phyloP scores from a whole-genome alignment of 2,888 invertebrate genomes.

The Andrena trimmerana region DNA sequence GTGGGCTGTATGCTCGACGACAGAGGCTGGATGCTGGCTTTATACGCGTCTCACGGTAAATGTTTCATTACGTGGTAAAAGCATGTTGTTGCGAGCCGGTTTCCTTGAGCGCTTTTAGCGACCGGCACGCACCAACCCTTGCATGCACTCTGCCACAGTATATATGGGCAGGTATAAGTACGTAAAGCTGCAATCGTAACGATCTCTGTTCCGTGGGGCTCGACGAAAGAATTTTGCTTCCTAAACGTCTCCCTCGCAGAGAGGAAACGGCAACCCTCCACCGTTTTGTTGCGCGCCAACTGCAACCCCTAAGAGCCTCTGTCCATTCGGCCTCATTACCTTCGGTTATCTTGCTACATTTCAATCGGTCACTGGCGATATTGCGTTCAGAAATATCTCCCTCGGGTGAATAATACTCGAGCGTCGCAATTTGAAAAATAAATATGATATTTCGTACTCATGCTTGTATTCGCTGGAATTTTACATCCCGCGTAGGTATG shows the following conservation, averaged over 20 bases:
- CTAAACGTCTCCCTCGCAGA: conserved; percentile 6
- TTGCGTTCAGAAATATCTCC: neutral
- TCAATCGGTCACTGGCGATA: neutral
- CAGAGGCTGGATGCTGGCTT: conserved; percentile 39
- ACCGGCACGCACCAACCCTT: neutral
- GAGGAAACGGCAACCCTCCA: neutral
- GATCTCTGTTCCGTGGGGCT: neutral
- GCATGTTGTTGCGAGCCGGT: conserved; percentile 45
- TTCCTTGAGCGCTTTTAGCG: conserved; percentile 46
- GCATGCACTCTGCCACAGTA: neutral
- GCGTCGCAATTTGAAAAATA: neutral
- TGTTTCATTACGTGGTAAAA: conserved; percentile 59
- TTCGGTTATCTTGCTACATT: neutral
- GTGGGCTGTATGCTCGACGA: neutral
- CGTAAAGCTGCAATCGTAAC: conserved; percentile 21
- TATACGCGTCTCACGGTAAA: conserved; percentile 47
- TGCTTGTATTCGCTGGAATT: too few species aligned
- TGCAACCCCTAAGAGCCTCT: neutral
- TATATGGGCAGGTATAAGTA: conserved; percentile 4
- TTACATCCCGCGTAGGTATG: too few species aligned
- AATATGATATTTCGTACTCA: neutral
- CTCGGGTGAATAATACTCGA: neutral
- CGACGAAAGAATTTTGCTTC: conserved; percentile 17
- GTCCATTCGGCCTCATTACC: neutral
- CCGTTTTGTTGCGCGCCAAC: neutral